Percentiles rank a stretch among this genome's conserved stretches.
Conservation (phyloP, 2,797 vertebrate genomes). For the Pantherophis alleghaniensis region DNA sequence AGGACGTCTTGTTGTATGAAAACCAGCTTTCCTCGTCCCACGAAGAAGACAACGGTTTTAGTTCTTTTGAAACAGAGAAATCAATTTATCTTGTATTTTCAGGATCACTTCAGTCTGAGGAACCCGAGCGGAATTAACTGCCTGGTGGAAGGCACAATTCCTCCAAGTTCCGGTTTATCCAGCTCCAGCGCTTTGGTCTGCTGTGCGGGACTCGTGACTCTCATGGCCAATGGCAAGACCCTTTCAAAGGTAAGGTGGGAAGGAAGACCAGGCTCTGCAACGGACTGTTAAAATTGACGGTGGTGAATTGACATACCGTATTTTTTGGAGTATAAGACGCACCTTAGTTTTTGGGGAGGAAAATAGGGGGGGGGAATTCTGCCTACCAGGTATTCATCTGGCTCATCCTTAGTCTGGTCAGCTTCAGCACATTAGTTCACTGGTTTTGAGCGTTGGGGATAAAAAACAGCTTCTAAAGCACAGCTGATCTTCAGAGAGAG, state of each 20-base stretch:
- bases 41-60: conserved; percentile 58
- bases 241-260: conserved; percentile 86
- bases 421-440: too few relatives aligned
- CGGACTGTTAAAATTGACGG: conserved; percentile 58
- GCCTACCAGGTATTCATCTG: too few relatives aligned
- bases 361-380: too few relatives aligned
- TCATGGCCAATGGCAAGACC: conserved; percentile 83
- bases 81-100: conserved; percentile 63
- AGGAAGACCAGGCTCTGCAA: conserved; percentile 45
- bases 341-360: too few relatives aligned
- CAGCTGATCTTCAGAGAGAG: too few relatives aligned
- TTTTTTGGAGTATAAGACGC: too few relatives aligned
- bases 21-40: conserved; percentile 18
- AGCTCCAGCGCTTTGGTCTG: conserved; percentile 97
- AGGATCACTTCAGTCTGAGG: conserved; percentile 86
- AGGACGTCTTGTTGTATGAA: neutral
- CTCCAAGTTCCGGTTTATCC: conserved; percentile 92
- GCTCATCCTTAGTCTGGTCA: too few relatives aligned
- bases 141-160: conserved; percentile 90
- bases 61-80: conserved; percentile 14
- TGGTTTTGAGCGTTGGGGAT: too few relatives aligned
- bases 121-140: conserved; percentile 86
- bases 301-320: conserved; percentile 48
- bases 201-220: conserved; percentile 88
- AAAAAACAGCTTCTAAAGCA: too few relatives aligned